Conservation (phyloP, 2,797 vertebrate genomes). For the Basileuterus tristriatus region DNA sequence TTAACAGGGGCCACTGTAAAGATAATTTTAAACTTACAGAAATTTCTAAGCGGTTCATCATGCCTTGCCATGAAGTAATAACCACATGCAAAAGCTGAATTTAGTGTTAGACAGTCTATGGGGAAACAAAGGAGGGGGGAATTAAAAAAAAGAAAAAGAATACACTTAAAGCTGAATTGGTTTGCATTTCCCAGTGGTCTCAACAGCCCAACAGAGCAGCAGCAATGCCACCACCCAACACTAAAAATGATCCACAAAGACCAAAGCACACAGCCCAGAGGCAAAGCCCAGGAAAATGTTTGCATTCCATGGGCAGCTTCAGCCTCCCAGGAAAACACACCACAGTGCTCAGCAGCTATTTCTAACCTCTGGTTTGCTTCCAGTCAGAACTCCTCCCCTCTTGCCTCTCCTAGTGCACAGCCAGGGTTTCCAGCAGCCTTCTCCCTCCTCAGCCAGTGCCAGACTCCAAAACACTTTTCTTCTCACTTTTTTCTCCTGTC, state of each 20-base stretch:
- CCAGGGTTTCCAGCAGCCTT: not conserved
- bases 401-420: not conserved
- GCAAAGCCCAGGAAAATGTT: slow-evolving; percentile 1
- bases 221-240: not conserved
- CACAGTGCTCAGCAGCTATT: not conserved
- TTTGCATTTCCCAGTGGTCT: not conserved
- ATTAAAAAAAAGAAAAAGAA: not conserved
- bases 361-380: not conserved
- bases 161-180: not conserved
- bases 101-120: not conserved
- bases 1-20: slow-evolving; percentile 47
- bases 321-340: not conserved
- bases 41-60: slow-evolving; percentile 39
- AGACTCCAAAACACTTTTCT: not conserved
- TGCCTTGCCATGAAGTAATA: slow-evolving; percentile 18
- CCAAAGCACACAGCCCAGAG: not conserved
- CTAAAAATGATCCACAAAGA: not conserved
- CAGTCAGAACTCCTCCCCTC: not conserved
- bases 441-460: not conserved
- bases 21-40: slow-evolving; percentile 57
- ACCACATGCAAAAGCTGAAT: not conserved
- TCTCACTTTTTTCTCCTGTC: not conserved
- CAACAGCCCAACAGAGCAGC: not conserved
- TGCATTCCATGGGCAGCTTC: not conserved
- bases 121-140: fast-evolving